Percentiles rank a stretch among this genome's conserved stretches.
Conservation (phyloP, 2,797 vertebrate species). For the Enoplosus armatus region DNA sequence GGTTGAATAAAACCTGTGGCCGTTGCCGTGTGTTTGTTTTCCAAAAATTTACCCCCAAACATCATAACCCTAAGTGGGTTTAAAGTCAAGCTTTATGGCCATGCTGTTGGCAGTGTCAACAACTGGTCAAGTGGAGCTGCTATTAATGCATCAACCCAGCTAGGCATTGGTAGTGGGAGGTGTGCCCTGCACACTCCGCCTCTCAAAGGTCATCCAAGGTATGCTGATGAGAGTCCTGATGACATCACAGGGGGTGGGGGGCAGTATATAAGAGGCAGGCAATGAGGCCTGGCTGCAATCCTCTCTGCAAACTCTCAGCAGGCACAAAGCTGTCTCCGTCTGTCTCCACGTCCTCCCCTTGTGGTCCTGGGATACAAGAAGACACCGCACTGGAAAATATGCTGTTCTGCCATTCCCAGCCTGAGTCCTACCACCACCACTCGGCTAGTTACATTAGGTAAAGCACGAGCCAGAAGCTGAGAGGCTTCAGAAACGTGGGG, state of each 20-base stretch:
- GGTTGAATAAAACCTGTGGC: not conserved
- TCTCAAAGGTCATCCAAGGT: slow-evolving; percentile 71
- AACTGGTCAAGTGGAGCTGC: slow-evolving; percentile 39
- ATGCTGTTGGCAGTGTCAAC: slow-evolving; percentile 51
- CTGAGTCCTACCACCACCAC: slow-evolving; percentile 91
- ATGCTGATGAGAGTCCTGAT: slow-evolving; percentile 44
- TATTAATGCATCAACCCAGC: slow-evolving; percentile 50
- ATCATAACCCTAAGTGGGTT: slow-evolving; percentile 20
- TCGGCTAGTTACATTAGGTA: slow-evolving; percentile 91
- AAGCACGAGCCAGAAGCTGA: slow-evolving; percentile 66
- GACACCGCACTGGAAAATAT: slow-evolving; percentile 77
- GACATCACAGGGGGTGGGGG: slow-evolving; percentile 66
- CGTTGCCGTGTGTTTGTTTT: slow-evolving; percentile 24
- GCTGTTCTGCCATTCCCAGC: slow-evolving; percentile 95
- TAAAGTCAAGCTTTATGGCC: slow-evolving; percentile 38
- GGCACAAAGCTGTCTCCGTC: slow-evolving; percentile 3
- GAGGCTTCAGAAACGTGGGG: not conserved
- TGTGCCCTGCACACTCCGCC: slow-evolving; percentile 26
- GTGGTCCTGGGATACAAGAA: slow-evolving; percentile 50
- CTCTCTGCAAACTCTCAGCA: slow-evolving; percentile 27
- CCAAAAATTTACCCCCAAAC: slow-evolving; percentile 16
- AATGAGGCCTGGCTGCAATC: slow-evolving; percentile 18
- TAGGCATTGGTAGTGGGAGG: slow-evolving; percentile 41
- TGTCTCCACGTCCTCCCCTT: slow-evolving; percentile 12
- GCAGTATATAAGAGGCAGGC: slow-evolving; percentile 64